A percentile compares a stretch with the other conserved stretches of the same genome.
phyloP scores from a whole-genome alignment of 2,888 invertebrate species.

The Meiosimyza decipiens region DNA sequence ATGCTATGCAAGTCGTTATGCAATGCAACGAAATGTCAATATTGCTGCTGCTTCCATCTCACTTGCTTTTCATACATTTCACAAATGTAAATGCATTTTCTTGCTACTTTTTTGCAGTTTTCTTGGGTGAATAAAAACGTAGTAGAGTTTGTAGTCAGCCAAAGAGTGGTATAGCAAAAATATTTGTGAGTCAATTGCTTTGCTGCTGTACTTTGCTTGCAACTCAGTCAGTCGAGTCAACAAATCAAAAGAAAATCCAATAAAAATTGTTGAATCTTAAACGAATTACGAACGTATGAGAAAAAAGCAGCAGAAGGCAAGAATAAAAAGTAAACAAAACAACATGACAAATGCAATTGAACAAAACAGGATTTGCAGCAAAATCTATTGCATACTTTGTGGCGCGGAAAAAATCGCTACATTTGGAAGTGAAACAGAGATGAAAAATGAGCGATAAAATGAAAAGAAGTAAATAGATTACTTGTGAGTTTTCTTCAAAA shows the following conservation, averaged over 20 bases:
- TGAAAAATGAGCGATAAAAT: not conserved
- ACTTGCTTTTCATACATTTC: slow-evolving; percentile 29
- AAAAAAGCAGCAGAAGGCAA: too few relatives aligned
- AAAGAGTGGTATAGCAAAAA: slow-evolving; percentile 41
- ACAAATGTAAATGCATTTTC: slow-evolving; percentile 16
- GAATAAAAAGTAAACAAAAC: too few relatives aligned
- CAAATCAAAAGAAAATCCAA: slow-evolving; percentile 32
- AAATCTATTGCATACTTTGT: slow-evolving; percentile 14
- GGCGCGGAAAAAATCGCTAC: not conserved
- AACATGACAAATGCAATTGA: not conserved
- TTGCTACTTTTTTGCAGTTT: not conserved
- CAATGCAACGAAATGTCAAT: not conserved
- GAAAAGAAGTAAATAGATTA: slow-evolving; percentile 10
- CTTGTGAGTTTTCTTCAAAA: slow-evolving; percentile 11
- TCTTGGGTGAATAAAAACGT: not conserved
- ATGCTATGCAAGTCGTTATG: not conserved
- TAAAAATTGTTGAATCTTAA: slow-evolving; percentile 33
- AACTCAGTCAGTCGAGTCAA: slow-evolving; percentile 15
- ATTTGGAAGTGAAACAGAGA: not conserved
- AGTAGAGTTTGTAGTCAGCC: slow-evolving; percentile 13
- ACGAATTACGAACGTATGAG: slow-evolving; percentile 12
- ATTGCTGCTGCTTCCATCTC: not conserved
- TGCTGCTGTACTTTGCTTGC: slow-evolving; percentile 29
- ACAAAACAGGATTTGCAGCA: slow-evolving; percentile 2
- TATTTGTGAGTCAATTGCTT: slow-evolving; percentile 35